Evolutionary conservation across 2,888 invertebrate genomes (phyloP).

Genomic region (Latrodectus elegans): DNA sequence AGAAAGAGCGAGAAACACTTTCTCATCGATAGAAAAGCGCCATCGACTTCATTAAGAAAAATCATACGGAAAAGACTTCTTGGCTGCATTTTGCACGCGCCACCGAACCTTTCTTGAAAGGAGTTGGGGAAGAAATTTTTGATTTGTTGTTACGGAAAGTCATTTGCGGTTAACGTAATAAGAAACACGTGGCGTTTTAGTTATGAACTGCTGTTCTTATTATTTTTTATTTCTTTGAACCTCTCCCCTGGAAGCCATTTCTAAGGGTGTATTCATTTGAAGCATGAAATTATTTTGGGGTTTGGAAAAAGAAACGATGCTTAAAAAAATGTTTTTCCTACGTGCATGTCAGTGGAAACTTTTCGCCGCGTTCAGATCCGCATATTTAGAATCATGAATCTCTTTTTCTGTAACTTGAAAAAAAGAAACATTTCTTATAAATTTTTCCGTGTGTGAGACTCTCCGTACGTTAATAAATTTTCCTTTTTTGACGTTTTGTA

Average conservation of each 20-base stretch:
- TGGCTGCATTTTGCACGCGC: neutral
- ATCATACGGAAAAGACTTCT: neutral
- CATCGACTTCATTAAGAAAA: conserved; percentile 4
- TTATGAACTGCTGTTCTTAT: neutral
- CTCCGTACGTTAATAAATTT: too few relatives aligned
- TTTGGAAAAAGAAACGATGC: neutral
- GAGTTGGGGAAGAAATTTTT: neutral
- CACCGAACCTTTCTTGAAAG: neutral
- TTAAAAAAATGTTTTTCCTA: neutral
- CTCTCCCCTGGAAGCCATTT: neutral
- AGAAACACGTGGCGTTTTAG: conserved; percentile 5
- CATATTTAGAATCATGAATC: too few relatives aligned
- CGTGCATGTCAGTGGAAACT: neutral
- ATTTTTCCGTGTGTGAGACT: too few relatives aligned
- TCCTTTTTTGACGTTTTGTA: too few relatives aligned
- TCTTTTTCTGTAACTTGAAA: too few relatives aligned
- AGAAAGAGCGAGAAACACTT: neutral
- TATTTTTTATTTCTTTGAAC: neutral
- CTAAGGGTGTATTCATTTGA: conserved; percentile 2
- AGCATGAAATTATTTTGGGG: neutral
- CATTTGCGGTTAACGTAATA: conserved; percentile 5
- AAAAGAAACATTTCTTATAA: too few relatives aligned
- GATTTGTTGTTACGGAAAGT: conserved; percentile 1
- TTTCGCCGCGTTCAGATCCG: neutral
- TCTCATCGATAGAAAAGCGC: conserved; percentile 2